Evolutionary conservation across 2,888 invertebrate species (phyloP).

Genomic region (Girardia tigrina): DNA sequence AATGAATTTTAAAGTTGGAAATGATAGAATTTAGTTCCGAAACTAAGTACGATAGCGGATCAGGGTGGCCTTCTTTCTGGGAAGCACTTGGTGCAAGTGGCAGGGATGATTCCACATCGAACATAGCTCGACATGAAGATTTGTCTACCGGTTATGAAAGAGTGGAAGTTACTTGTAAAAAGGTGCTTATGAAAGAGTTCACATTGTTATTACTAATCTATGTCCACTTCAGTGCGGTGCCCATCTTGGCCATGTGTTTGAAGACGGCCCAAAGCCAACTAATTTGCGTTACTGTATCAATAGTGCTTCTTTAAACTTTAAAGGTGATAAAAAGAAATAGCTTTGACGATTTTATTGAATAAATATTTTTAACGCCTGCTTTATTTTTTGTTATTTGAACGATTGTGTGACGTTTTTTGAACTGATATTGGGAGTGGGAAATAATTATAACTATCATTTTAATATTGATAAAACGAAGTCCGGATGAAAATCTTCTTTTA

Average conservation of each 20-base stretch:
- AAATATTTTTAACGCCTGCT: too few species aligned
- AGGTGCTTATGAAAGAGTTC: background rate
- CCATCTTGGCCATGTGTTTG: slow-evolving; percentile 48
- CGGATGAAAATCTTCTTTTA: too few species aligned
- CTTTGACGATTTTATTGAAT: too few species aligned
- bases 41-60: slow-evolving; percentile 85
- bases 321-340: too few species aligned
- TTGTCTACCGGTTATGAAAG: slow-evolving; percentile 64
- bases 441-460: too few species aligned
- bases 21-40: slow-evolving; percentile 72
- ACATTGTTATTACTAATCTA: background rate
- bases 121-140: slow-evolving; percentile 50
- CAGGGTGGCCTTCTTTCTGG: slow-evolving; percentile 96
- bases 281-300: slow-evolving; percentile 47
- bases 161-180: slow-evolving; percentile 74
- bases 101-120: slow-evolving; percentile 39
- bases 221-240: slow-evolving; percentile 41
- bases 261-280: slow-evolving; percentile 46
- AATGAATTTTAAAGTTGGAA: slow-evolving; percentile 61
- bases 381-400: too few species aligned
- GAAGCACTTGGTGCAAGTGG: slow-evolving; percentile 58
- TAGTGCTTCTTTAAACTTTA: slow-evolving; percentile 46
- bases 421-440: too few species aligned
- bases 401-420: too few species aligned
- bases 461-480: too few species aligned